These are phyloP conservation scores for Portunus trituberculatus DNA, from an alignment of 1,140 invertebrate species.

Conservation along the genomic window DNA sequence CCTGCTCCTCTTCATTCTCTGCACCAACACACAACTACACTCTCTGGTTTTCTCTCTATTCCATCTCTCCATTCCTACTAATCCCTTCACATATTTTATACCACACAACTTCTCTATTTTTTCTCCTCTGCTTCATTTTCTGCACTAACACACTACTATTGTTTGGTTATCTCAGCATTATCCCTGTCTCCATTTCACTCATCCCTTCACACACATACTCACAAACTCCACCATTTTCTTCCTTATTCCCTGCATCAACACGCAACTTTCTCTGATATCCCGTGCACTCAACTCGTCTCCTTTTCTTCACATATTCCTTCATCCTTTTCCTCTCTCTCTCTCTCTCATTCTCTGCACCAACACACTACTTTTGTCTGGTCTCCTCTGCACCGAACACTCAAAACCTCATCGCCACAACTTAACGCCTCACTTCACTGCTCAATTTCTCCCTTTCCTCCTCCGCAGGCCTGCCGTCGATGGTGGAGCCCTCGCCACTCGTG, in stretches of 20 bases:
- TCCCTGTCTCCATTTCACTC: too few species aligned
- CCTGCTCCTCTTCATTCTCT: too few species aligned
- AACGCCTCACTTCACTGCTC: too few species aligned
- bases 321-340: neutral
- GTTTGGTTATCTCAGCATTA: too few species aligned
- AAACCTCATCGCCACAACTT: too few species aligned
- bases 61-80: too few species aligned
- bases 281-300: neutral
- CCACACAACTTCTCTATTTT: neutral
- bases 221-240: too few species aligned
- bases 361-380: too few species aligned
- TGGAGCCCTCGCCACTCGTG: conserved; percentile 74
- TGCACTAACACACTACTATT: too few species aligned
- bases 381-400: too few species aligned
- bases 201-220: too few species aligned
- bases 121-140: neutral
- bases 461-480: conserved; percentile 75
- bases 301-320: neutral
- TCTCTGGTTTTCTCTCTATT: neutral
- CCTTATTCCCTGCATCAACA: neutral
- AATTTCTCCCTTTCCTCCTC: neutral
- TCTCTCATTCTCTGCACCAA: neutral
- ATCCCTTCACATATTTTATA: neutral
- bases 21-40: neutral
- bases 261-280: neutral